These are phyloP conservation scores for Dichetophora obliterata DNA, from an alignment of 2,888 invertebrate species.

Conservation along the genomic window DNA sequence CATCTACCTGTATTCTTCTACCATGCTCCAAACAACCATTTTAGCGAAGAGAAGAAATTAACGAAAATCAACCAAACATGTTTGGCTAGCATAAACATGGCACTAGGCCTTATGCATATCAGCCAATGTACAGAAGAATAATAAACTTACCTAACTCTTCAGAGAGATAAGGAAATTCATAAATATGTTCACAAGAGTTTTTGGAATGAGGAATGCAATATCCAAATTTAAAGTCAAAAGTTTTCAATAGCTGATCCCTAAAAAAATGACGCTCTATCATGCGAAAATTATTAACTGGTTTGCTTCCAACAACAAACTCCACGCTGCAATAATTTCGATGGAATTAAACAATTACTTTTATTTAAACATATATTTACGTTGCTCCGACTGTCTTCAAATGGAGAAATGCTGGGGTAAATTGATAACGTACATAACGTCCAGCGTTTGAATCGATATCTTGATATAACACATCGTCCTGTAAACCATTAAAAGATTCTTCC, in stretches of 20 bases:
- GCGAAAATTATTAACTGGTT: slow-evolving; percentile 93
- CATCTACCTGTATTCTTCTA: no score
- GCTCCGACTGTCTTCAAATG: slow-evolving; percentile 97
- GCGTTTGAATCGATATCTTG: slow-evolving; percentile 83
- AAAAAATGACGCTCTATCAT: slow-evolving; percentile 99
- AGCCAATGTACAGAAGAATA: no score
- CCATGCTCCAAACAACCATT: no score
- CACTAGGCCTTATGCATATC: no score
- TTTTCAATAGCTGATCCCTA: slow-evolving; percentile 91
- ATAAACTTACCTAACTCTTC: slow-evolving; percentile 83
- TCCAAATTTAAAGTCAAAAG: slow-evolving; percentile 99
- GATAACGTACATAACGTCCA: slow-evolving; percentile 97
- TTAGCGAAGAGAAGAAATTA: no score
- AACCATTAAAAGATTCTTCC: slow-evolving; percentile 63
- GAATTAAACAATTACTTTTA: not conserved
- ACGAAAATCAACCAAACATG: no score
- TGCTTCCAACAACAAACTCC: slow-evolving; percentile 94
- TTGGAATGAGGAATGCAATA: slow-evolving; percentile 98
- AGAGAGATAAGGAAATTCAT: slow-evolving; percentile 94
- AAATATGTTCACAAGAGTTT: slow-evolving; percentile 99
- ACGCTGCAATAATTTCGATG: slow-evolving; percentile 75
- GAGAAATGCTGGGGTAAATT: slow-evolving; percentile 97
- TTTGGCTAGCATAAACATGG: no score
- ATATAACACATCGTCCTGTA: slow-evolving; percentile 63
- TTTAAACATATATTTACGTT: slow-evolving; percentile 78